A percentile compares a stretch with the other conserved stretches of the same genome.
Conservation (phyloP, 2,797 vertebrate genomes). For the Sardinella longiceps region DNA sequence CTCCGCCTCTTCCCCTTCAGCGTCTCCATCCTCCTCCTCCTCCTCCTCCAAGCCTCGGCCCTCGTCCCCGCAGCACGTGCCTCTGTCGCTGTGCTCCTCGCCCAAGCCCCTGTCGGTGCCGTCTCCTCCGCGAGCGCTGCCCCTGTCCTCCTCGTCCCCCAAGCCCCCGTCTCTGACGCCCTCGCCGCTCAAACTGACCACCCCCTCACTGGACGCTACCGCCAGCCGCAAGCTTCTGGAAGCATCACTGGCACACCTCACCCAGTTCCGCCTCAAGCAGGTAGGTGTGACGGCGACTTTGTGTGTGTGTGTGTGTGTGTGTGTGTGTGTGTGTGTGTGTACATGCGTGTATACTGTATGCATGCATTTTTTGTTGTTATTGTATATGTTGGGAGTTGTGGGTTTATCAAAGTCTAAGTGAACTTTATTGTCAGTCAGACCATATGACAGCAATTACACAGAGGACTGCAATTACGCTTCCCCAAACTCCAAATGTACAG, state of each 20-base stretch:
- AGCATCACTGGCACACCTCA: slow-evolving; percentile 86
- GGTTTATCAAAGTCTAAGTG: too few relatives aligned
- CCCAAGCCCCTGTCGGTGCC: slow-evolving; percentile 92
- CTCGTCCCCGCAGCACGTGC: slow-evolving; percentile 85
- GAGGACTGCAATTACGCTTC: too few relatives aligned
- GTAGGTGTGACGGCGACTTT: slow-evolving; percentile 65
- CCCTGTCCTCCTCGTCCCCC: slow-evolving; percentile 84
- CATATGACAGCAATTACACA: too few relatives aligned
- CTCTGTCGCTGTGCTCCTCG: slow-evolving; percentile 77
- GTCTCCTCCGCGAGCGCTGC: slow-evolving; percentile 85
- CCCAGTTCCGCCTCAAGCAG: slow-evolving; percentile 91
- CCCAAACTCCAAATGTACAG: too few relatives aligned
- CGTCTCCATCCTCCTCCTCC: slow-evolving; percentile 77
- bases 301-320: not conserved
- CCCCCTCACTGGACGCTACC: slow-evolving; percentile 52
- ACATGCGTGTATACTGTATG: not conserved
- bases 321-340: not conserved
- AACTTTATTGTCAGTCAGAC: too few relatives aligned
- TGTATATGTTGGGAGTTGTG: not conserved
- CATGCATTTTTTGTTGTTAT: not conserved
- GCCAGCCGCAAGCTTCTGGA: slow-evolving; percentile 89
- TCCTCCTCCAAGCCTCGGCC: slow-evolving; percentile 85
- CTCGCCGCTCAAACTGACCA: slow-evolving; percentile 57
- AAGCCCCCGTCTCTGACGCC: slow-evolving; percentile 74
- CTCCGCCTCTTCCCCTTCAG: not conserved